phyloP scores from a whole-genome alignment of 1,140 invertebrate species.

The Drosophila bocki region DNA sequence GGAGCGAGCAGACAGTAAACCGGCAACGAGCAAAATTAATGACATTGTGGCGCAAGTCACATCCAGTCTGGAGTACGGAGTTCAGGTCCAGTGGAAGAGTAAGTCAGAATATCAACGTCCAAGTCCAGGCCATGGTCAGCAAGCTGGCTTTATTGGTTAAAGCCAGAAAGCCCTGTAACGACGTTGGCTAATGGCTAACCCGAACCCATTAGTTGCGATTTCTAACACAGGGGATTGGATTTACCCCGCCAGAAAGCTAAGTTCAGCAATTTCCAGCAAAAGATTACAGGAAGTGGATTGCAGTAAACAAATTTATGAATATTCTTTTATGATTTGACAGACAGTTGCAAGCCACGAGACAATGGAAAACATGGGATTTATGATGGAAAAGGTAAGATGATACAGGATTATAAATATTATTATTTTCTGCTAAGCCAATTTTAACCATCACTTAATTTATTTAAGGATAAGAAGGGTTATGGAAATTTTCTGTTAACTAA shows the following conservation, averaged over 20 bases:
- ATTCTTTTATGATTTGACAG: conserved; percentile 20
- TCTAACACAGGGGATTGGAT: conserved; percentile 18
- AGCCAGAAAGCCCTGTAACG: conserved; percentile 51
- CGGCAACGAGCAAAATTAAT: conserved; percentile 52
- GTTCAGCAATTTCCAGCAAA: neutral
- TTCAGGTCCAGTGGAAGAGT: conserved; percentile 15
- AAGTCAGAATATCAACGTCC: conserved; percentile 25
- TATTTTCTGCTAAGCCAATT: too few relatives aligned
- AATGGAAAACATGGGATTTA: too few relatives aligned
- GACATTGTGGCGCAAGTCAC: conserved; percentile 52
- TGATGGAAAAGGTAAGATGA: too few relatives aligned
- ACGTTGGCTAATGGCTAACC: conserved; percentile 50
- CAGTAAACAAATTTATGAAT: conserved; percentile 32
- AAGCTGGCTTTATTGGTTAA: conserved; percentile 43
- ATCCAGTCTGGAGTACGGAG: conserved; percentile 35
- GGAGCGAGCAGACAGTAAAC: conserved; percentile 20
- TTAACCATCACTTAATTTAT: too few relatives aligned
- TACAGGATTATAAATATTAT: too few relatives aligned
- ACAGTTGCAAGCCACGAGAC: neutral
- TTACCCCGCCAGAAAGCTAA: neutral
- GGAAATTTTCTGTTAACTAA: too few relatives aligned
- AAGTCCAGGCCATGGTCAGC: conserved; percentile 39
- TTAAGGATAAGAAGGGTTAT: too few relatives aligned
- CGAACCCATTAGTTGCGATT: conserved; percentile 39
- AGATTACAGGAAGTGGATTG: conserved; percentile 19